Evolutionary conservation across 2,113 vertebrate species (phyloP).

Genomic region (Apodemus sylvaticus): DNA sequence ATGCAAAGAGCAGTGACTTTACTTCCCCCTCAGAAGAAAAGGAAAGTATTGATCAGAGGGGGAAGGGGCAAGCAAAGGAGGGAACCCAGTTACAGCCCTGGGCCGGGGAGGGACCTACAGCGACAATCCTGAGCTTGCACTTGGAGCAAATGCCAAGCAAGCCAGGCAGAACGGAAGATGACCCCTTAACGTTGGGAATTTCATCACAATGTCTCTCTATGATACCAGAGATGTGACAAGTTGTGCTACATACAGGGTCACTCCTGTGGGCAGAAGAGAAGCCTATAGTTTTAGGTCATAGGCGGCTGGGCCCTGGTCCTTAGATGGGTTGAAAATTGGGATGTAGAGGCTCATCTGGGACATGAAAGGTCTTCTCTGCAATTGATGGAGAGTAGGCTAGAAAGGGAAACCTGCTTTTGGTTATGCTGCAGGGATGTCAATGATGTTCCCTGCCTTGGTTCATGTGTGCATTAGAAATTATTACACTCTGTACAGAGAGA

Average conservation of each 20-base stretch:
- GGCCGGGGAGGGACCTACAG: no score
- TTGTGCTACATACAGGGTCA: neutral
- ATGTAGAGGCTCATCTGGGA: neutral
- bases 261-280: neutral
- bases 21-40: constrained; percentile 32
- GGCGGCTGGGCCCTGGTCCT: neutral
- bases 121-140: no score
- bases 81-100: neutral
- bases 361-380: neutral
- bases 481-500: neutral
- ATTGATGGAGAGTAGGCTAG: neutral
- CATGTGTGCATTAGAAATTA: neutral
- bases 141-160: neutral
- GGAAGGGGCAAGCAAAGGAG: neutral
- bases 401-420: neutral
- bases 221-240: neutral
- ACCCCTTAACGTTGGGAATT: constrained; percentile 16
- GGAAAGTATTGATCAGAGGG: neutral
- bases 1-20: constrained; percentile 15
- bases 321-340: neutral
- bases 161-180: neutral
- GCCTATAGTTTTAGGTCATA: neutral
- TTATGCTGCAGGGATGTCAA: neutral
- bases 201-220: neutral
- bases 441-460: neutral